Percentiles rank a stretch among this genome's conserved stretches.
phyloP scores from a whole-genome alignment of 2,888 invertebrate genomes.

The Ischnura elegans region DNA sequence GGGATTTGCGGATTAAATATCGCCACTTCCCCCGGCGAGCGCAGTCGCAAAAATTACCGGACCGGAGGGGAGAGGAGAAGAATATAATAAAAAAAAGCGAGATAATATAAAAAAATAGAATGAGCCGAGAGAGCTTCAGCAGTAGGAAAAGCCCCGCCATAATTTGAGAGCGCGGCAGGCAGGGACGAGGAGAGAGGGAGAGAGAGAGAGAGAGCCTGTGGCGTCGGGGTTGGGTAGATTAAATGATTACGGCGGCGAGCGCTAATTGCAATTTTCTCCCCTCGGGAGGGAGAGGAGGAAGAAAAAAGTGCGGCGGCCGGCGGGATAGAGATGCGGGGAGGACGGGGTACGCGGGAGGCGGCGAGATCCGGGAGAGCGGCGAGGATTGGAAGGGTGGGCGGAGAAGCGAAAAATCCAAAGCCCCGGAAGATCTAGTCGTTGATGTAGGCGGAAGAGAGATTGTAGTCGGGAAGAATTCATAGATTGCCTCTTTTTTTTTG shows the following conservation, averaged over 20 bases:
- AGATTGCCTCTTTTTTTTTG: too few relatives aligned
- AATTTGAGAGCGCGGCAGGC: not conserved
- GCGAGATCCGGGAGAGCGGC: not conserved
- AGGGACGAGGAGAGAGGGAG: not conserved
- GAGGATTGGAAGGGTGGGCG: not conserved
- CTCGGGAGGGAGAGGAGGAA: not conserved
- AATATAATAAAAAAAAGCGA: not conserved
- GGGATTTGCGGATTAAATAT: not conserved
- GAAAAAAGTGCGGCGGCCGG: not conserved
- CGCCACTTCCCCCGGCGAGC: not conserved
- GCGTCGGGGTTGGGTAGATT: not conserved
- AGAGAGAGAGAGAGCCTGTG: not conserved
- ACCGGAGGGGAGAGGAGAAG: not conserved
- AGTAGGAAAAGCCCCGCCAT: not conserved
- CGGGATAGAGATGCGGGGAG: not conserved
- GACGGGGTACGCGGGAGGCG: not conserved
- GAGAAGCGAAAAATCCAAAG: not conserved
- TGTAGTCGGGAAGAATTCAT: too few relatives aligned
- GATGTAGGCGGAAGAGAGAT: not conserved
- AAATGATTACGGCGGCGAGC: constrained; percentile 11
- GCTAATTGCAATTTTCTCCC: constrained; percentile 35
- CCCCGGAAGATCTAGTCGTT: not conserved
- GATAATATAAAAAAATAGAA: too few relatives aligned
- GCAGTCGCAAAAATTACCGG: constrained; percentile 21
- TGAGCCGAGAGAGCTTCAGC: not conserved